These are phyloP conservation scores for Periparus ater DNA, from an alignment of 2,797 vertebrate genomes.

Conservation along the genomic window DNA sequence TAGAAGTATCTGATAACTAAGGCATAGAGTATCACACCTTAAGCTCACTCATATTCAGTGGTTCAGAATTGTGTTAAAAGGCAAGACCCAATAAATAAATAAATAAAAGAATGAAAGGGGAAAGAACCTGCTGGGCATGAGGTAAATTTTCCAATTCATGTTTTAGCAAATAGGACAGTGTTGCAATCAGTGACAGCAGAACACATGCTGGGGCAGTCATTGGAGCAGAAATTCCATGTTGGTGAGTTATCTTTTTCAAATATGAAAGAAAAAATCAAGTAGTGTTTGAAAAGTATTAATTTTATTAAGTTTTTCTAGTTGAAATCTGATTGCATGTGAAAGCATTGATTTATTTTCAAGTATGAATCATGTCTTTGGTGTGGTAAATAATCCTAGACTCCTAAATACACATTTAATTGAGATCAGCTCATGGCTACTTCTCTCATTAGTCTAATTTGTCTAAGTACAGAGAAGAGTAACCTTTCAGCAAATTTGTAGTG, in stretches of 20 bases:
- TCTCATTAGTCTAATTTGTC: neutral
- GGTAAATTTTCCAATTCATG: neutral
- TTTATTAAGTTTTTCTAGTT: neutral
- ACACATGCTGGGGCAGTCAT: neutral
- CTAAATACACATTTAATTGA: neutral
- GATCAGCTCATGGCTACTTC: neutral
- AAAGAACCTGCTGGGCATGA: neutral
- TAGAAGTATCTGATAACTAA: neutral
- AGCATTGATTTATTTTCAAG: neutral
- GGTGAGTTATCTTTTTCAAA: neutral
- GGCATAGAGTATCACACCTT: neutral
- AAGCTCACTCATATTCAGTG: neutral
- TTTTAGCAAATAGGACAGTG: neutral
- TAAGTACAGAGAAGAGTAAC: neutral
- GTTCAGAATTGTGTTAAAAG: neutral
- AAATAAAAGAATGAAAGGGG: neutral
- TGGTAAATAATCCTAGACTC: neutral
- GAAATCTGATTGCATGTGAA: neutral
- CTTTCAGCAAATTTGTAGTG: neutral
- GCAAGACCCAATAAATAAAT: neutral
- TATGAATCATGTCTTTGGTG: neutral
- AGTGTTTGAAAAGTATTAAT: neutral
- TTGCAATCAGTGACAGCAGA: neutral
- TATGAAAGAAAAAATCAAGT: neutral
- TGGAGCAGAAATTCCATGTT: neutral